Evolutionary conservation across 1,140 invertebrate species (phyloP).

Genomic region (Drosophila lowei): DNA sequence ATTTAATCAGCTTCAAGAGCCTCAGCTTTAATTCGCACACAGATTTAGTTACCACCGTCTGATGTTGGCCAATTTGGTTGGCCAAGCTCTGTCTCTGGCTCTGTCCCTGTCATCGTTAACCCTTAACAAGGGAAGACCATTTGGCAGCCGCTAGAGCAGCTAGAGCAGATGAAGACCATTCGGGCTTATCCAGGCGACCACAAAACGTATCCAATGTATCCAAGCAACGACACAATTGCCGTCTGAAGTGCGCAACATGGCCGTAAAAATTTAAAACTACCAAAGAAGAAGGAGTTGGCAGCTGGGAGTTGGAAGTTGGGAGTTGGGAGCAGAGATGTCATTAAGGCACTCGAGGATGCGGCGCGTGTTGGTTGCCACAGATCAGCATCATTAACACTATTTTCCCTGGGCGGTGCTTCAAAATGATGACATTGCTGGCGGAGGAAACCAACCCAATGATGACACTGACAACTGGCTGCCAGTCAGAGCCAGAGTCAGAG

Average conservation of each 20-base stretch:
- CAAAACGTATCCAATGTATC: constrained; percentile 26
- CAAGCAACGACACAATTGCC: constrained; percentile 59
- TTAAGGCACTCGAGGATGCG: constrained; percentile 65
- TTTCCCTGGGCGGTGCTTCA: constrained; percentile 76
- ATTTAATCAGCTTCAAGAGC: constrained; percentile 9
- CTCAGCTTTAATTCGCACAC: constrained; percentile 1
- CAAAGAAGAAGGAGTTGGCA: neutral
- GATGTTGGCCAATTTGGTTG: constrained; percentile 31
- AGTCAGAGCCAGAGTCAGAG: constrained; percentile 21
- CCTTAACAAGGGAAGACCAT: constrained; percentile 27
- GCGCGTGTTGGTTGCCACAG: constrained; percentile 58
- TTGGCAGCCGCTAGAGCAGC: constrained; percentile 31
- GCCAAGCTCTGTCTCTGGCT: neutral
- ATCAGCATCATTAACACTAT: constrained; percentile 81
- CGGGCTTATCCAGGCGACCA: constrained; percentile 47
- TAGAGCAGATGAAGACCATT: constrained; percentile 30
- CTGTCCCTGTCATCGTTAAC: constrained; percentile 3
- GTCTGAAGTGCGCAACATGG: constrained; percentile 62
- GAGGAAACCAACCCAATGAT: constrained; percentile 19
- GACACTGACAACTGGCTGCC: constrained; percentile 49
- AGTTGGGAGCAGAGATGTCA: constrained; percentile 24
- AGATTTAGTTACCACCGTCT: constrained; percentile 16
- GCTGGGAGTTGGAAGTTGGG: no score
- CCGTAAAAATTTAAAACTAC: constrained; percentile 64
- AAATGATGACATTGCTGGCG: constrained; percentile 36